Evolutionary conservation across 2,888 invertebrate genomes (phyloP), one percentile per base, ranked within the genome.

Genomic region (Chironomus riparius): DNA sequence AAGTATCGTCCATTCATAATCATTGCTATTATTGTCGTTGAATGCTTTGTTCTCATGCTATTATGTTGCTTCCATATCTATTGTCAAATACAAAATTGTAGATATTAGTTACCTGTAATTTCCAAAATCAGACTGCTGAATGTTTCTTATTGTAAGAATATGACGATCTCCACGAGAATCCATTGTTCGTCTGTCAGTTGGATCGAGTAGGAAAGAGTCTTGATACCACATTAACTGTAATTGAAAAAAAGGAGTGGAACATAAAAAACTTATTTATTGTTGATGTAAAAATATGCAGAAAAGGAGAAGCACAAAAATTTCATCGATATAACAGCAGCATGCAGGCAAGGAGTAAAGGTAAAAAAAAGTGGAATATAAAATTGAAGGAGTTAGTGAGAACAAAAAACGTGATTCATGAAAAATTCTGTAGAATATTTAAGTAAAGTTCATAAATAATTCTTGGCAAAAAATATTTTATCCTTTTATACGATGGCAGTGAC

Each of bases 201-300:
- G 86, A 80, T 88, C 87, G 76, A 89, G 80, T 38, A 86, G 82
- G 80, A 88, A 88, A 0, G 88, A 89, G 80, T 90, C 88, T 80
- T 89, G 89, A 80, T 88, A 88, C 89, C 89, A 90, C 22, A 86
- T 82, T 79, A 89, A 87, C 88, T 88, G 80, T 38, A 38, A 38
- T 38, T 38, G 38, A 38, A 38, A 38, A n/a, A 38, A 38, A 38
- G 38, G 2, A 38, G 38, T 38, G 10, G 38, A 38, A 38, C 2
- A 38, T 38, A 38, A 38, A 38, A 38, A 38, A 38, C 38, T 7
- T 38, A 10, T 38, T 38, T 38, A 38, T 38, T 38, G 38, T 10
- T 38, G 38, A 38, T 38, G 38, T 38, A 38, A 38, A 38, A 38
- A 38, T 38, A 38, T 38, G 38, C 38, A 38, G 10, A 10, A 38